Evolutionary conservation across 1,140 invertebrate genomes (phyloP), one percentile per base, ranked within the genome.

Genomic region (Dendroctonus ponderosae): DNA sequence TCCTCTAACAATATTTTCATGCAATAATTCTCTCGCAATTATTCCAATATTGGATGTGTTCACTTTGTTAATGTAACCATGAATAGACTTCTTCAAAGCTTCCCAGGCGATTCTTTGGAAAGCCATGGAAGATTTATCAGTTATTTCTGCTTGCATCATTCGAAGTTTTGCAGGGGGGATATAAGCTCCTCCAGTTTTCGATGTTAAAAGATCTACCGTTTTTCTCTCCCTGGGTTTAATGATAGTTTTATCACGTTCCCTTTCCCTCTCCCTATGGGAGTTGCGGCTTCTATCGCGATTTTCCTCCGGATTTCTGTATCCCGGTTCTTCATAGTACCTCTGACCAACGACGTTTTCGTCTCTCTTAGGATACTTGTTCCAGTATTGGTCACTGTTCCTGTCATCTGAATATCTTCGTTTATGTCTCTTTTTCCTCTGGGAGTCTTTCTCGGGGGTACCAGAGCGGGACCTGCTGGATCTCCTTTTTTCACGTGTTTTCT

Each of bases 101-200:
- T 99, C 97, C 98, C 97, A 99, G 3, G 97, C 91, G 9, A 99
- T 89, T 70, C 97, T 83, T 80, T 99, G 98, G 82, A 95, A 99
- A 7, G 92, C 91, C 9, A 89, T 86, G 70, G 93, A 94, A 0
- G 88, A 86, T 80, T 98, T 98, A 74, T 98, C 95, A 0, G 91
- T 94, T 15, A 97, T 96, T 77, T 91, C 87, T 0, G 90, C 91
- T 82, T 98, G 94, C 92, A 99, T 94, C 85, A 97, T 85, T 50
- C 90, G 84, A 6, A 99, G 80, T 78, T 93, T 96, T 0, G 97
- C 97, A 4, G 97, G 97, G 2, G 97, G 98, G 74, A 99, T 99
- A 72, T 99, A 99, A 7, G 97, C 96, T 61, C 97, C 96, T 49
- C 96, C 96, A 40, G 96, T 97, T 76, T 86, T 85, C 0, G 92